Evolutionary conservation across 2,113 vertebrate species (phyloP).

Genomic region (Parotia lawesii): DNA sequence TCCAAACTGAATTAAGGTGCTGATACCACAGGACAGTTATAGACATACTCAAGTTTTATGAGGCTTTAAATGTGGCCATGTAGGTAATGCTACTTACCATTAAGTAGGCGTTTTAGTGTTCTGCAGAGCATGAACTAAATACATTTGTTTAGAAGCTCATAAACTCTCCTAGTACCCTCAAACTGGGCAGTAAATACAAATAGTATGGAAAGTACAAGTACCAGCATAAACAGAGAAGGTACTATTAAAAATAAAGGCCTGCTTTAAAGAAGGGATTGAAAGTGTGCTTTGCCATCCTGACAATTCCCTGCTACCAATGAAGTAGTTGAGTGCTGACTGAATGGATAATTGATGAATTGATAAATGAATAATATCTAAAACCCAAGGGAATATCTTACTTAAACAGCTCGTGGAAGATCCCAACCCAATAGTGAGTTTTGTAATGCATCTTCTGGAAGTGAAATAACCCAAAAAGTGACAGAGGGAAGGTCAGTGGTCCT

Average conservation of each 20-base stretch:
- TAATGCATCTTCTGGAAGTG: neutral
- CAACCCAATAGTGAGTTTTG: neutral
- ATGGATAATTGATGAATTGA: neutral
- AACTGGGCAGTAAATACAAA: neutral
- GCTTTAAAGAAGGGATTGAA: neutral
- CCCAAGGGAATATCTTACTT: neutral
- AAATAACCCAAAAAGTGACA: neutral
- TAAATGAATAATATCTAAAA: neutral
- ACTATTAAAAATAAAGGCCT: neutral
- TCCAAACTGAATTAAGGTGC: neutral
- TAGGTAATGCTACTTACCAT: neutral
- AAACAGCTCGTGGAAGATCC: neutral
- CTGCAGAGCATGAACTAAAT: neutral
- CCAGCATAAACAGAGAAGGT: neutral
- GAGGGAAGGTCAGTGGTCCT: neutral
- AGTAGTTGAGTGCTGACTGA: neutral
- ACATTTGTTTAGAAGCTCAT: neutral
- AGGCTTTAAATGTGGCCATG: neutral
- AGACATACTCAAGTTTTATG: neutral
- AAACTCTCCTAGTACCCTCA: neutral
- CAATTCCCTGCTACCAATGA: neutral
- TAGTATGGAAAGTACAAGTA: neutral
- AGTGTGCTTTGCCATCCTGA: neutral
- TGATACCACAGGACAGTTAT: neutral
- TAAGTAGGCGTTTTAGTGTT: neutral